Conservation (phyloP, 2,113 vertebrate genomes). For the Barnardius zonarius region DNA sequence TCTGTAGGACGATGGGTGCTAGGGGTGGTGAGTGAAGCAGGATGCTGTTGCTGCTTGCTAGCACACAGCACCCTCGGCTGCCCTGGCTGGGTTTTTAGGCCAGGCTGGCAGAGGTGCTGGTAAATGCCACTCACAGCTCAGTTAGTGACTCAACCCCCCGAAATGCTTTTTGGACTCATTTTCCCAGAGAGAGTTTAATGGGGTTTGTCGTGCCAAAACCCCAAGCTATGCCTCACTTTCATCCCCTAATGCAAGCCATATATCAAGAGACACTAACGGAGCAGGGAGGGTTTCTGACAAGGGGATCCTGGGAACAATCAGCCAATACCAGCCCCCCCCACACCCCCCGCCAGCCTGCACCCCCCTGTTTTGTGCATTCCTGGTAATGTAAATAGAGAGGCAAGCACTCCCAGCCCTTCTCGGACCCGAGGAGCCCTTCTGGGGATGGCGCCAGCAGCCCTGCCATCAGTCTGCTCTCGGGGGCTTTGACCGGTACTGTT, state of each 20-base stretch:
- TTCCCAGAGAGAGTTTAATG: slow-evolving; percentile 74
- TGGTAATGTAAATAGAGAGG: slow-evolving; percentile 59
- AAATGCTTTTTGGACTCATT: slow-evolving; percentile 62
- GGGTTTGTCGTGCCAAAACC: slow-evolving; percentile 71
- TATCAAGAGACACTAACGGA: slow-evolving; percentile 70
- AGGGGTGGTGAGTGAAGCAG: fast-evolving
- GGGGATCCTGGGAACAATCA: slow-evolving; percentile 73
- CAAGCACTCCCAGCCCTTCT: slow-evolving; percentile 11
- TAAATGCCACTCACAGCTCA: slow-evolving; percentile 16
- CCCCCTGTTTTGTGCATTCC: slow-evolving; percentile 39
- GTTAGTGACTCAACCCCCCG: slow-evolving; percentile 48
- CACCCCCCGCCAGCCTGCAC: background rate
- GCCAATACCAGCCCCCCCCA: background rate
- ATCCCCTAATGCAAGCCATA: slow-evolving; percentile 74
- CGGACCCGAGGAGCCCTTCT: slow-evolving; percentile 19
- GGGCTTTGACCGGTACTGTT: background rate
- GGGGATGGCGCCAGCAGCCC: slow-evolving; percentile 19
- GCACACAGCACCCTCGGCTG: background rate
- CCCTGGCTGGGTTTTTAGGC: background rate
- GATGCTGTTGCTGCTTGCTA: background rate
- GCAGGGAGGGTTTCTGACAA: slow-evolving; percentile 63
- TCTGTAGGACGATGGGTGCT: fast-evolving
- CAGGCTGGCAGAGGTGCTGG: background rate
- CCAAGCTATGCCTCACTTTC: slow-evolving; percentile 71
- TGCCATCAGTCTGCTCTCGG: slow-evolving; percentile 7